A percentile compares a stretch with the other conserved stretches of the same genome.
These are phyloP conservation scores for Ivindomyrus marchei DNA, from an alignment of 2,113 vertebrate genomes.

Conservation along the genomic window DNA sequence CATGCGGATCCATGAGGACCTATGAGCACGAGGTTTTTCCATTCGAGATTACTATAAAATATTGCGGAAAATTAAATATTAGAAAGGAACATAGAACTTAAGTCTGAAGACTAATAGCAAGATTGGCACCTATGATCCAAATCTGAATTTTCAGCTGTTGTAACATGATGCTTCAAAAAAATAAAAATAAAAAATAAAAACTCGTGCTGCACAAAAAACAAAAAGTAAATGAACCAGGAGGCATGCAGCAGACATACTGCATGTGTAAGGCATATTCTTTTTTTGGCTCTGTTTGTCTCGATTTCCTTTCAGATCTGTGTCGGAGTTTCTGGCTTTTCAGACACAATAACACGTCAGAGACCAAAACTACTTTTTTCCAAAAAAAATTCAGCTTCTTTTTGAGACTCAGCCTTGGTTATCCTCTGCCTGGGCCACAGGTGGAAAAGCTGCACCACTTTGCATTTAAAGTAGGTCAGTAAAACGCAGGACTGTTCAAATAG, in stretches of 20 bases:
- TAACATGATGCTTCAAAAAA: background rate
- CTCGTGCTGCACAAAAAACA: background rate
- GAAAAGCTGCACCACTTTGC: background rate
- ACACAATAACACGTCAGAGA: background rate
- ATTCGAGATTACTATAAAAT: background rate
- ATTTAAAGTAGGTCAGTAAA: constrained; percentile 4
- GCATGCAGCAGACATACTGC: background rate
- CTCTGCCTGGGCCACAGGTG: background rate
- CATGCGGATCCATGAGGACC: background rate
- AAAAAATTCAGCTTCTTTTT: background rate
- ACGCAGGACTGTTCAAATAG: background rate
- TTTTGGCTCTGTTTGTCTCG: background rate
- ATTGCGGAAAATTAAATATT: background rate
- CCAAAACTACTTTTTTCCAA: background rate
- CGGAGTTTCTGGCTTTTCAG: background rate
- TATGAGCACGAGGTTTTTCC: background rate
- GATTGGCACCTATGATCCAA: background rate
- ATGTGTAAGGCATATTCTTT: background rate
- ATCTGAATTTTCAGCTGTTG: background rate
- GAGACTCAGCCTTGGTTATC: background rate
- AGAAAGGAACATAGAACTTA: background rate
- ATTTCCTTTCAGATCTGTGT: background rate
- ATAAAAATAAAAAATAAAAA: background rate
- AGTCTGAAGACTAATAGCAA: background rate
- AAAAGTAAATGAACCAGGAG: background rate